Evolutionary conservation across 2,888 invertebrate species (phyloP), one percentile per base, ranked within the genome.

Genomic region (Lasioglossum marginatum): DNA sequence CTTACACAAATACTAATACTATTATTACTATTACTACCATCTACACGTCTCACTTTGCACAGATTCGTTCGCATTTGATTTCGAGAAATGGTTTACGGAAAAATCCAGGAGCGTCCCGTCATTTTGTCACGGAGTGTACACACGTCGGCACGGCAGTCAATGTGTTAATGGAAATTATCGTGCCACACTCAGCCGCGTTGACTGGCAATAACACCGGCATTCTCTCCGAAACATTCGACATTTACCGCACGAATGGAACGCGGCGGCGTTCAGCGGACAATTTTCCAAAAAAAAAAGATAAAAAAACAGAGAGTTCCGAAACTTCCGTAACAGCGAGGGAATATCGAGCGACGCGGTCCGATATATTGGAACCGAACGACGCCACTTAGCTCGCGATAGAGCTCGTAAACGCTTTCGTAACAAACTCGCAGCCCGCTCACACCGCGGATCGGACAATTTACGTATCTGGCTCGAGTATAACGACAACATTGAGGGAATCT

Each of bases 371-470:
- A 45, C 34, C 45, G 37, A 63, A 77, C 68, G 43, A 68, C 34
- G 77, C 68, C 77, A 77, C 77, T 77, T 77, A 77, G 68, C n/a
- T 77, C 34, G n/a, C 43, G 43, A 45, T 37, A 45, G 10, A 10
- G 72, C 60, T 79, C 79, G 79, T 34, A 45, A 73, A 40, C 63
- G 48, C n/a, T 79, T 73, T 63, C 73, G 79, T 37, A 60, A 70
- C 77, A 70, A 77, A 77, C 52, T 77, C 77, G 48, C 52, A 19
- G 12, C 34, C n/a, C 68, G 48, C 68, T 70, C 48, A 27, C 27
- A 40, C 60, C 52, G 43, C n/a, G 77, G 43, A 48, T 14, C 63
- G 73, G 63, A 66, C 79, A 45, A 79, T 79, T 79, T 37, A 37
- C 73, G 73, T 31, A 34, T 34, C 60, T 27, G 27, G 63, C 37